These are phyloP conservation scores for Chlorops oryzae DNA, from an alignment of 1,140 invertebrate species.

Conservation along the genomic window DNA sequence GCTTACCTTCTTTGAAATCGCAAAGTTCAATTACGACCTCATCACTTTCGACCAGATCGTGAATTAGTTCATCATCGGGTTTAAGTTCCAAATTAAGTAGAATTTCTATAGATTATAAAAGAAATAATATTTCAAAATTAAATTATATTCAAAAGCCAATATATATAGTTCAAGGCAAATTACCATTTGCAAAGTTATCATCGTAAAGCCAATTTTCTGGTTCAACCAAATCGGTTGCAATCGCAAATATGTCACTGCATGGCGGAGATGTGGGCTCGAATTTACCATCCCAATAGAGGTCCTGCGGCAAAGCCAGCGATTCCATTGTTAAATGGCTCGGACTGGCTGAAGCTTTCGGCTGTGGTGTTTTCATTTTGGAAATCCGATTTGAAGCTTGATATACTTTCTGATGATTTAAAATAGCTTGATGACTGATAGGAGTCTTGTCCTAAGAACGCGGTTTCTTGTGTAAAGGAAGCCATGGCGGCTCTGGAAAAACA, in stretches of 20 bases:
- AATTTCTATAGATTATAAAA: background rate
- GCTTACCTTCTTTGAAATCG: constrained; percentile 31
- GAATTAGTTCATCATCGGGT: constrained; percentile 12
- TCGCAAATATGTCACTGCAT: constrained; percentile 34
- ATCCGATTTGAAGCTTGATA: constrained; percentile 18
- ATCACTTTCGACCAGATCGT: constrained; percentile 28
- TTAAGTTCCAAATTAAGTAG: constrained; percentile 10
- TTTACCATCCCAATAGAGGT: constrained; percentile 42
- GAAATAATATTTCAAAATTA: background rate
- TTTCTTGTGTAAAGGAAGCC: constrained; percentile 35
- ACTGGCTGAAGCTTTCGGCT: constrained; percentile 7
- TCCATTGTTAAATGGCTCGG: constrained; percentile 30
- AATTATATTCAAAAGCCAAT: constrained; percentile 1
- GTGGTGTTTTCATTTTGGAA: constrained; percentile 6
- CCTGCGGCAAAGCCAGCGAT: constrained; percentile 35
- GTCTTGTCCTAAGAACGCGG: constrained; percentile 29
- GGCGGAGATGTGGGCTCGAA: constrained; percentile 35
- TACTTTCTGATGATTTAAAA: constrained; percentile 15
- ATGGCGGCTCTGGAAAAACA: constrained; percentile 35
- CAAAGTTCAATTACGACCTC: constrained; percentile 36
- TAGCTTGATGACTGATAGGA: constrained; percentile 16
- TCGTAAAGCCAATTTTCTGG: constrained; percentile 28
- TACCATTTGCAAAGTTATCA: constrained; percentile 45
- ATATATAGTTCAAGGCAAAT: background rate
- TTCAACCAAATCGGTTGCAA: constrained; percentile 28